Percentiles rank a stretch among this genome's conserved stretches.
phyloP scores from a whole-genome alignment of 2,888 invertebrate genomes.

The Encarsia formosa region DNA sequence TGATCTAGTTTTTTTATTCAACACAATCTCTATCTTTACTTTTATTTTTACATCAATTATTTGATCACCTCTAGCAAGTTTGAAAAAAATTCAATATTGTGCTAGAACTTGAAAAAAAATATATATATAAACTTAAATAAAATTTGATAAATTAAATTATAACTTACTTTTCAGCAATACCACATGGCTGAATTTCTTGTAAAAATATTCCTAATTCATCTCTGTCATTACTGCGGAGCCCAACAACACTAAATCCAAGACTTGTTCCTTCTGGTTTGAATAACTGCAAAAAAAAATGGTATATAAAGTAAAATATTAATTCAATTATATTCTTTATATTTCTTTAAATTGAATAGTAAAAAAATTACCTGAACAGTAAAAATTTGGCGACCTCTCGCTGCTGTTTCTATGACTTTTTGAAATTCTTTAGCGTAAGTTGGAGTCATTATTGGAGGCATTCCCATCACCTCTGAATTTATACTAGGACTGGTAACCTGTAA shows the following conservation, averaged over 20 bases:
- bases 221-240: conserved; percentile 58
- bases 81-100: no score
- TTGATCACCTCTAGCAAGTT: no score
- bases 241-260: conserved; percentile 69
- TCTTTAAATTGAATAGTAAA: neutral
- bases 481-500: conserved; percentile 50
- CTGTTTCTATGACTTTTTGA: conserved; percentile 56
- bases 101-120: no score
- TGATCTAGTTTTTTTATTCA: no score
- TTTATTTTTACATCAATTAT: no score
- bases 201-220: conserved; percentile 66
- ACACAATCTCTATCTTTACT: no score
- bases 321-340: neutral
- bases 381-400: conserved; percentile 59
- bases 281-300: conserved; percentile 50
- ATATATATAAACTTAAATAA: no score
- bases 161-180: conserved; percentile 62
- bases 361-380: conserved; percentile 55
- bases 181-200: conserved; percentile 62
- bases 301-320: neutral
- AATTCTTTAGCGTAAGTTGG: conserved; percentile 57
- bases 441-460: conserved; percentile 55
- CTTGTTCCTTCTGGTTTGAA: conserved; percentile 64
- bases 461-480: conserved; percentile 49
- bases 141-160: no score